Evolutionary conservation across 2,797 vertebrate species (phyloP), one percentile per base, ranked within the genome.

Genomic region (Mormyrus hasselquistii): DNA sequence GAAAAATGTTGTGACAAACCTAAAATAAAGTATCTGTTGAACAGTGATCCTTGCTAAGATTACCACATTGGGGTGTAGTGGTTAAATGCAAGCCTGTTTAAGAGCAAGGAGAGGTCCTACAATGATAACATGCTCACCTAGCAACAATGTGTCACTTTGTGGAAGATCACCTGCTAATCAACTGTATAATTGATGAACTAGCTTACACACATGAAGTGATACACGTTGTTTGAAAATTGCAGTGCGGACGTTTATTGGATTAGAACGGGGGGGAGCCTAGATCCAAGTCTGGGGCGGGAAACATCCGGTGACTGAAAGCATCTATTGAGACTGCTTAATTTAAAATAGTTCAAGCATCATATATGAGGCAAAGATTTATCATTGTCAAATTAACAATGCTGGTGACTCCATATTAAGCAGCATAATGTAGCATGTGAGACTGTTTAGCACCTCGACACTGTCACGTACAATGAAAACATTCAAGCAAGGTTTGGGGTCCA

Each of bases 311-410:
- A 50, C 41, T 25, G 19, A 2, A 84, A 25, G 82, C 41, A 84
- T 84, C 44, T 49, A 25, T 50, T 25, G 19, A 12, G 82, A 22
- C 82, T 9, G 25, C 10, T 44, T 44, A 16, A 69, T 69, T 69
- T 69, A 69, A 69, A 34, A 29, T 14, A 69, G 65, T 69, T 29
- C 25, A 69, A 34, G 29, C 65, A 14, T 34, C 25, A 12, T 29
- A 69, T 29, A 12, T 29, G 25, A 69, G 9, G 9, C 44, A 50
- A 50, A 84, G 82, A 84, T 84, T 84, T 50, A 84, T 84, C 82
- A 84, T 7, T 84, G 82, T 84, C 82, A 84, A 50, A 84, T 84
- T 84, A 47, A 84, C 82, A 25, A 50, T n/a, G 82, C 12, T 22
- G 82, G 41, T 25, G 82, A 84, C 44, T 50, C 47, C 41, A 12